These are phyloP conservation scores for Indicator indicator DNA, from an alignment of 2,113 vertebrate genomes.

Conservation along the genomic window DNA sequence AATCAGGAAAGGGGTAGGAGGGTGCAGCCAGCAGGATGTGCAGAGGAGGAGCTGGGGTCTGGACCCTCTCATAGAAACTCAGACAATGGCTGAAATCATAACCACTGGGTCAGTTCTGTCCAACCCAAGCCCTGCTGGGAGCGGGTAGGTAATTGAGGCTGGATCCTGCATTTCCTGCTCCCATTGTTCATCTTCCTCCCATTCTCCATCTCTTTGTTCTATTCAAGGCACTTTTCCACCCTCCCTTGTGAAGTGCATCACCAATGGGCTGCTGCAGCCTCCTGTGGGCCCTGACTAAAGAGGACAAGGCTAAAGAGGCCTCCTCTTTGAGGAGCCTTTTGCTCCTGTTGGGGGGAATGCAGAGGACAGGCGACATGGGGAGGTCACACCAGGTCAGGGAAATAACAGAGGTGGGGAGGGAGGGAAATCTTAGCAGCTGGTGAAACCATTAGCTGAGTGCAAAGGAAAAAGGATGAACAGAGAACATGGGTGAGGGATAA, in stretches of 20 bases:
- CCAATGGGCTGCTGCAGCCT: background rate
- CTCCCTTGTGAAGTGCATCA: background rate
- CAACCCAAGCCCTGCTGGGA: background rate
- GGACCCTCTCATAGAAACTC: background rate
- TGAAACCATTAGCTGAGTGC: constrained; percentile 21
- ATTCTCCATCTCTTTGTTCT: background rate
- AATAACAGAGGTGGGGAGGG: background rate
- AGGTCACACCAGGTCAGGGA: constrained; percentile 22
- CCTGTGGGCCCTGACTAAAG: background rate
- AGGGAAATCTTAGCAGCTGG: constrained; percentile 26
- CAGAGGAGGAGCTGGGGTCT: background rate
- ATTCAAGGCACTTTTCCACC: background rate
- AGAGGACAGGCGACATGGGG: background rate
- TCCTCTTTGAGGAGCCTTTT: background rate
- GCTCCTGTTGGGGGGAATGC: background rate
- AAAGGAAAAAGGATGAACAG: constrained; percentile 32
- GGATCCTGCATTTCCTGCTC: background rate
- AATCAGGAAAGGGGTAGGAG: background rate
- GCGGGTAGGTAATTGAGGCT: background rate
- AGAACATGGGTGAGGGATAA: background rate
- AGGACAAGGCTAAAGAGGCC: background rate
- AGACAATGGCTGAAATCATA: background rate
- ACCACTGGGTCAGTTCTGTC: background rate
- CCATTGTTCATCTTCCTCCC: background rate
- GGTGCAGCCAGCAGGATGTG: background rate